Evolutionary conservation across 2,113 vertebrate species (phyloP).

Genomic region (Phycodurus eques): DNA sequence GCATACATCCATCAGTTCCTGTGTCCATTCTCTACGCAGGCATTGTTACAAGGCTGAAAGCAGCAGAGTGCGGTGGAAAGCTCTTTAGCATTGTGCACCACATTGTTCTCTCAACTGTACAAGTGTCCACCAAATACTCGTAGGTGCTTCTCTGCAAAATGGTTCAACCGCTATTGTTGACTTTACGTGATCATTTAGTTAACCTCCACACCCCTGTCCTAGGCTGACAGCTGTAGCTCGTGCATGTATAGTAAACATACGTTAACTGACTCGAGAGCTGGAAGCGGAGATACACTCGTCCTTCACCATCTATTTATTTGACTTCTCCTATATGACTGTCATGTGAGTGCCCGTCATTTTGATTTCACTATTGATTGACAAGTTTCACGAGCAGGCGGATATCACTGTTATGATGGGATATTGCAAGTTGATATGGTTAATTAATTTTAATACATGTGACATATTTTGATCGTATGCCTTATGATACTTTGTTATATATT

Average conservation of each 20-base stretch:
- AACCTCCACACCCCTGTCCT: neutral
- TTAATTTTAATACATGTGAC: neutral
- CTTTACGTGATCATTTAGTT: conserved; percentile 21
- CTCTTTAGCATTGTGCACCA: conserved; percentile 55
- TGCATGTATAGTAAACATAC: conserved; percentile 1
- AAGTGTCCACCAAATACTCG: conserved; percentile 52
- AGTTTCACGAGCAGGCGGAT: neutral
- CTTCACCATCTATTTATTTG: neutral
- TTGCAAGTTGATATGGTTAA: neutral
- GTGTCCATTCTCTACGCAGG: conserved; percentile 14
- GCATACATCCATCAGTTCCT: conserved; percentile 14
- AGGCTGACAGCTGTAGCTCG: conserved; percentile 10
- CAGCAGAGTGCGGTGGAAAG: conserved; percentile 73
- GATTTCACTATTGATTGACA: neutral
- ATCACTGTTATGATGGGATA: neutral
- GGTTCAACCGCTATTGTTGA: conserved; percentile 34
- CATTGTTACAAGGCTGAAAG: conserved; percentile 56
- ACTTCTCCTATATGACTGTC: conserved; percentile 59
- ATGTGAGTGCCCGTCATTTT: conserved; percentile 55
- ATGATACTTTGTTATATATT: neutral
- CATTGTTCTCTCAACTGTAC: conserved; percentile 46
- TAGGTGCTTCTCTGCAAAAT: conserved; percentile 49
- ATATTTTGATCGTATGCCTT: neutral
- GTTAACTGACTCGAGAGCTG: neutral
- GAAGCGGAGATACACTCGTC: neutral